Evolutionary conservation across 1,140 invertebrate species (phyloP), one percentile per base, ranked within the genome.

Genomic region (Drosophila neocordata): DNA sequence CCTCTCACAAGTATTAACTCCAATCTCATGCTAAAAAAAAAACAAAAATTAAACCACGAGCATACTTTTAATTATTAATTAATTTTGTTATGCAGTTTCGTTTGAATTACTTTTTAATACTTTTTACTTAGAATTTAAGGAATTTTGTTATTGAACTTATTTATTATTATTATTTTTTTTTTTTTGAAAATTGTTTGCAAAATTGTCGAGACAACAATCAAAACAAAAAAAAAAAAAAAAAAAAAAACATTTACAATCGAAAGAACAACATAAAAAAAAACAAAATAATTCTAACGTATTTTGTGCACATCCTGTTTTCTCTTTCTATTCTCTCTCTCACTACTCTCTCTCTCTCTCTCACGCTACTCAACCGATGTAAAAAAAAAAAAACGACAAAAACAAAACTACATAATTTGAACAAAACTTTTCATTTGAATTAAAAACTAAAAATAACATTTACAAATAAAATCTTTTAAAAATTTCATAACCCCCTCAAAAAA

Each of bases 251-350:
- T 56, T 56, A 62, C 6, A 62, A 62, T 60, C 22, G 38, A 62
- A 51, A 41, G 51, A 22, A 88, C 72, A 88, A 79, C 58, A 63
- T 44, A 59, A 52, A 59, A 67, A 60, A 65, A 87, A 87, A 82
- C 82, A 85, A 89, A 89, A 90, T 82, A 91, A 91, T 91, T 91
- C 90, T 91, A 91, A 91, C 90, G 84, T 90, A 90, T 91, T 88
- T 88, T 91, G 90, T 91, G 90, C 90, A 91, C 90, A 91, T 91
- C 85, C 81, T 90, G 81, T 90, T 90, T 90, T 84, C 69, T 91
- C 73, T 87, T 89, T 90, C 80, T 91, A 73, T 91, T 87, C 83
- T 91, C 22, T 91, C 22, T 24, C 83, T 87, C 79, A 82, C 87
- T 80, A 78, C 82, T 91, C 75, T 91, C 70, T 48, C 41, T 44